Evolutionary conservation across 37 sponge, comb jelly and placozoan species (phyloP).

Genomic region (Dysidea cf. avara): DNA sequence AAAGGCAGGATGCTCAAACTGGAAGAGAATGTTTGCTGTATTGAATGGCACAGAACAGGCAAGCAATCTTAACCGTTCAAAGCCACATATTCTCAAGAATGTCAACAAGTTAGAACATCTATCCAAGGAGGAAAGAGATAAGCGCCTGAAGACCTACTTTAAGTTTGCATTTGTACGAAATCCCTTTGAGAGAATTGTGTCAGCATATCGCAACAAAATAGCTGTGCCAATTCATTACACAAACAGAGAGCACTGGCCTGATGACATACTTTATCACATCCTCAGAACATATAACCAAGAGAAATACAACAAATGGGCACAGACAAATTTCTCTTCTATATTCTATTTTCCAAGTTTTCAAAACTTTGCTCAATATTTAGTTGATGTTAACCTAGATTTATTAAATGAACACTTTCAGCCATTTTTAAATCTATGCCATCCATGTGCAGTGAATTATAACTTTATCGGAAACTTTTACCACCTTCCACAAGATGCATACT

Average conservation of each 20-base stretch:
- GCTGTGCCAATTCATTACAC: slow-evolving; percentile 8
- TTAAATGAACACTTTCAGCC: slow-evolving; percentile 60
- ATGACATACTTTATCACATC: slow-evolving; percentile 16
- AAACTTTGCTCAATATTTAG: slow-evolving; percentile 27
- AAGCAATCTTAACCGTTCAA: background rate
- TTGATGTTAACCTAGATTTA: background rate
- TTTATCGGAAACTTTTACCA: slow-evolving; percentile 43
- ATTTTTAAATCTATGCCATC: slow-evolving; percentile 44
- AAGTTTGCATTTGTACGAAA: slow-evolving; percentile 61
- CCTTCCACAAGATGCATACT: slow-evolving; percentile 33
- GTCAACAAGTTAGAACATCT: slow-evolving; percentile 41
- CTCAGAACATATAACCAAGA: background rate
- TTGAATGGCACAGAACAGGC: slow-evolving; percentile 43
- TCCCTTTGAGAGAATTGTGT: slow-evolving; percentile 57
- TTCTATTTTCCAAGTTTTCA: slow-evolving; percentile 30
- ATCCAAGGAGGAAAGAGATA: slow-evolving; percentile 17
- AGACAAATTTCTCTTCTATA: too few species aligned
- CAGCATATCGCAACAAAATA: slow-evolving; percentile 61
- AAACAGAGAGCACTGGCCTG: slow-evolving; percentile 22
- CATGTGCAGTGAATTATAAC: slow-evolving; percentile 54
- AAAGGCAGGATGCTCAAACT: slow-evolving; percentile 60
- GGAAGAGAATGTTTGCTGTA: slow-evolving; percentile 50
- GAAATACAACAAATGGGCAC: background rate
- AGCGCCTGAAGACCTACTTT: slow-evolving; percentile 49
- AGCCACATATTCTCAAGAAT: background rate